Conservation (phyloP, 2,113 vertebrate genomes). For the Chauna torquata region DNA sequence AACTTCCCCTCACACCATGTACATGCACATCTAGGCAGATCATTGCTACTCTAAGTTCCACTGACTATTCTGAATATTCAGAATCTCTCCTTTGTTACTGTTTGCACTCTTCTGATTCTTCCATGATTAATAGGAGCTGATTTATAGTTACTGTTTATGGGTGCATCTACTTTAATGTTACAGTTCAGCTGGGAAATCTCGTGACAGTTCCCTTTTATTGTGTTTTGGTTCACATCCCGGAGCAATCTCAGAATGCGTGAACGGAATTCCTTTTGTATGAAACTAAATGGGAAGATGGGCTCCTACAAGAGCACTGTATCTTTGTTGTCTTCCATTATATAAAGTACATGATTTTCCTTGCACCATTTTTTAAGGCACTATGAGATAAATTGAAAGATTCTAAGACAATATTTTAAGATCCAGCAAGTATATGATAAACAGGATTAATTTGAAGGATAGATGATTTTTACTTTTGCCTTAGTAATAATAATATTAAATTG, state of each 20-base stretch:
- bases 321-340: background rate
- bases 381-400: background rate
- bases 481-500: background rate
- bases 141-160: background rate
- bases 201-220: background rate
- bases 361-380: background rate
- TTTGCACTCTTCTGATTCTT: background rate
- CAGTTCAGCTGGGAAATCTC: background rate
- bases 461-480: background rate
- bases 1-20: background rate
- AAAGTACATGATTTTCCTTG: background rate
- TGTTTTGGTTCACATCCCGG: background rate
- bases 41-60: background rate
- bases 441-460: background rate
- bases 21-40: background rate
- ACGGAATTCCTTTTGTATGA: background rate
- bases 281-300: background rate
- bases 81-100: background rate
- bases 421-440: background rate
- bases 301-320: fast-evolving
- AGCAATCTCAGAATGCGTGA: background rate
- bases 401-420: background rate
- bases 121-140: background rate
- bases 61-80: background rate
- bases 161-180: background rate